These are phyloP conservation scores for Notocelia uddmanniana DNA, from an alignment of 2,888 invertebrate species.

Conservation along the genomic window DNA sequence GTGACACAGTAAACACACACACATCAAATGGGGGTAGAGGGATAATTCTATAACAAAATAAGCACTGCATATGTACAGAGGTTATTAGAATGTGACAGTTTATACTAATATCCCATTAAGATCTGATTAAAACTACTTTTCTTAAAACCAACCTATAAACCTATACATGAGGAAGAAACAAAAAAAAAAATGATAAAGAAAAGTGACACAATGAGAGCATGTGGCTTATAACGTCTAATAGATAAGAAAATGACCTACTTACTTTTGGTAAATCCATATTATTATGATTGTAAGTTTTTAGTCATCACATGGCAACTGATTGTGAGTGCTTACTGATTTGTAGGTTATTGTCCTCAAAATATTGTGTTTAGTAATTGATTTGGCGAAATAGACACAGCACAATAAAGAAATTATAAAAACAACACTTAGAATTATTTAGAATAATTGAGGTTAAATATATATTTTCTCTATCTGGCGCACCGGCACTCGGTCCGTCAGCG, in stretches of 20 bases:
- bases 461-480: conserved; percentile 35
- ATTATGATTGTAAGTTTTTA: conserved; percentile 45
- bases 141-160: conserved; percentile 11
- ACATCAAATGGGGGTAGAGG: conserved; percentile 7
- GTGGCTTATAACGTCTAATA: conserved; percentile 40
- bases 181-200: conserved; percentile 18
- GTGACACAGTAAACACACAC: conserved; percentile 16
- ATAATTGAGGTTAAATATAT: conserved; percentile 27
- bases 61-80: background rate
- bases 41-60: background rate
- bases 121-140: conserved; percentile 11
- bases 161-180: conserved; percentile 16
- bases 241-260: conserved; percentile 67
- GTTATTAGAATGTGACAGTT: background rate
- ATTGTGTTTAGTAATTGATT: conserved; percentile 61
- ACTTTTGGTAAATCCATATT: conserved; percentile 62
- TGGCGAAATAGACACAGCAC: conserved; percentile 49
- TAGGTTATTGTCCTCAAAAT: conserved; percentile 63
- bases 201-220: conserved; percentile 34
- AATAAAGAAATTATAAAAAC: conserved; percentile 50
- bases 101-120: background rate
- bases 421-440: conserved; percentile 25
- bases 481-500: conserved; percentile 42
- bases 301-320: conserved; percentile 43
- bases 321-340: conserved; percentile 39